phyloP scores from a whole-genome alignment of 2,797 vertebrate species.

The Chloroceryle amazona region DNA sequence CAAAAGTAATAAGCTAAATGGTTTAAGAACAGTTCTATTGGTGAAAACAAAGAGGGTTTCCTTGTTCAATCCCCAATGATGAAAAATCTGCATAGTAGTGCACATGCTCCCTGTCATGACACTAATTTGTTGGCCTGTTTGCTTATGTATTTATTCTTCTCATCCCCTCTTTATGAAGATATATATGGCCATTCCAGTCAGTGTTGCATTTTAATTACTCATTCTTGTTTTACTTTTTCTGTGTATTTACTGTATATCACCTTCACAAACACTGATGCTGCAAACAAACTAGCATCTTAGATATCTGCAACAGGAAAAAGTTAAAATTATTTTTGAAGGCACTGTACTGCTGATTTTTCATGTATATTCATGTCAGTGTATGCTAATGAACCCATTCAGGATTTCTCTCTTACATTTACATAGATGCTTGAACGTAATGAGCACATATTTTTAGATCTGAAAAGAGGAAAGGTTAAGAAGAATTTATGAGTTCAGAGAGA shows the following conservation, averaged over 20 bases:
- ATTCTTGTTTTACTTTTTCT: background rate
- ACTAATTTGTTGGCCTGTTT: background rate
- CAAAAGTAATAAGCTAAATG: background rate
- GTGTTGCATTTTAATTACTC: background rate
- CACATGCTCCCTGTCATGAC: background rate
- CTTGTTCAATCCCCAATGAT: background rate
- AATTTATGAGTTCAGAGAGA: background rate
- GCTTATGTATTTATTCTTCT: background rate
- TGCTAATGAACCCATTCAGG: background rate
- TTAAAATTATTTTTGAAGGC: background rate
- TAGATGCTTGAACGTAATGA: background rate
- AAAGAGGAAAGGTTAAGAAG: background rate
- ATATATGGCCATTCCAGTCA: background rate
- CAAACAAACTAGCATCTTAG: background rate
- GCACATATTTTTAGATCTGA: background rate
- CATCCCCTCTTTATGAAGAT: background rate
- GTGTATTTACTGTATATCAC: background rate
- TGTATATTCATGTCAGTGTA: background rate
- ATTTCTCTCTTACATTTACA: background rate
- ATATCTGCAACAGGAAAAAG: background rate
- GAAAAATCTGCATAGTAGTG: background rate
- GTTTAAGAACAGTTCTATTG: background rate
- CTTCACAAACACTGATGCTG: background rate
- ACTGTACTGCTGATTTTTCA: background rate
- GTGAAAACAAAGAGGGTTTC: background rate